phyloP scores from a whole-genome alignment of 2,113 vertebrate species.

The Apaloderma vittatum region DNA sequence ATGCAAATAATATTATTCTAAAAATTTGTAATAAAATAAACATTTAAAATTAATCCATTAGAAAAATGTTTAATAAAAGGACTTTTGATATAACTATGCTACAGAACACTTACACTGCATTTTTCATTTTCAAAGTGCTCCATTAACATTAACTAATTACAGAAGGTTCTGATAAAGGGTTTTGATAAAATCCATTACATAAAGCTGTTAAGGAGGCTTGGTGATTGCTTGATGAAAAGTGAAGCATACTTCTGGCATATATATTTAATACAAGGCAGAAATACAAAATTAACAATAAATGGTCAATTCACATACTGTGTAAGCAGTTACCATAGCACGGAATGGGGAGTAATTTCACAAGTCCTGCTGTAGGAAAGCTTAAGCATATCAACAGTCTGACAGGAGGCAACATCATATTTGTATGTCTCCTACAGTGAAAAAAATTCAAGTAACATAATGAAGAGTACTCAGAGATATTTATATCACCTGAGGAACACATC shows the following conservation, averaged over 20 bases:
- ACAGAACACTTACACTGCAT: not conserved
- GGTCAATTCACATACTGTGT: not conserved
- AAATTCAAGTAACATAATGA: not conserved
- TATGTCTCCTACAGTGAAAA: not conserved
- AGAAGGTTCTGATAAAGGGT: conserved; percentile 6
- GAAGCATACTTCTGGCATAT: not conserved
- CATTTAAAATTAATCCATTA: not conserved
- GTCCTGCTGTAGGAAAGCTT: not conserved
- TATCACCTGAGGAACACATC: accelerated
- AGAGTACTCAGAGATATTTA: not conserved
- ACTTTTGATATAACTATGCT: not conserved
- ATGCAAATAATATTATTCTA: not conserved
- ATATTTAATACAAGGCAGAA: not conserved
- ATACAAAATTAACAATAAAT: not conserved
- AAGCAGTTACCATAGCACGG: not conserved
- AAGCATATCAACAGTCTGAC: not conserved
- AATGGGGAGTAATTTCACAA: not conserved
- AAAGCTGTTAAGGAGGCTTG: not conserved
- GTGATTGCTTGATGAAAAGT: not conserved
- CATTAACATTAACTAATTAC: conserved; percentile 20
- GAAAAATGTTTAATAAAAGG: not conserved
- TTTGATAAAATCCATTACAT: not conserved
- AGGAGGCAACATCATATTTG: not conserved
- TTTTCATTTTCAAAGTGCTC: conserved; percentile 26
- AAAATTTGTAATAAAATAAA: not conserved